phyloP scores from a whole-genome alignment of 2,888 invertebrate genomes.

The Desoria tigrina region DNA sequence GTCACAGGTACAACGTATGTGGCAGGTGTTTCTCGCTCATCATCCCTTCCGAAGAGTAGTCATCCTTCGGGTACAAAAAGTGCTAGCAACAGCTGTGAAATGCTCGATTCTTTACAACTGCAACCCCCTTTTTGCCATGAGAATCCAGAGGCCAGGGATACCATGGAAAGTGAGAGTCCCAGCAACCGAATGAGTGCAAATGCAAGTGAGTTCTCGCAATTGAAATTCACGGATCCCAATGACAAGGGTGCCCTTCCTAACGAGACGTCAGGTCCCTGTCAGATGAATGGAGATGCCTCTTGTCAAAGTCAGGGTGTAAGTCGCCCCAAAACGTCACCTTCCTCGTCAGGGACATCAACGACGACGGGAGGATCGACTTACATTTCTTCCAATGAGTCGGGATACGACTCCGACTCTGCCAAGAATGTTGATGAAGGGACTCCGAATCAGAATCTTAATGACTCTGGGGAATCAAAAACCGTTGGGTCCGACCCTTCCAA shows the following conservation, averaged over 20 bases:
- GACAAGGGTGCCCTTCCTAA: not conserved
- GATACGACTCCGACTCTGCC: slow-evolving; percentile 76
- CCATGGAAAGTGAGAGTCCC: slow-evolving; percentile 3
- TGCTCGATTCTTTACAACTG: slow-evolving; percentile 38
- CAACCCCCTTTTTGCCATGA: slow-evolving; percentile 8
- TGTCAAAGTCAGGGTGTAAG: slow-evolving; percentile 24
- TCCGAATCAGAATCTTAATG: slow-evolving; percentile 16
- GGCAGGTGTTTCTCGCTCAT: slow-evolving; percentile 21
- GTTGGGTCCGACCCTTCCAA: slow-evolving; percentile 12
- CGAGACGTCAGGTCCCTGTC: slow-evolving; percentile 9
- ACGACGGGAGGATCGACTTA: slow-evolving; percentile 62
- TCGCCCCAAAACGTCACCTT: slow-evolving; percentile 17
- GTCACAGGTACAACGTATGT: slow-evolving; percentile 13
- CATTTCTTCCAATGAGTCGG: slow-evolving; percentile 79
- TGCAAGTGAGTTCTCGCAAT: not conserved
- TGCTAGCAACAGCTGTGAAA: slow-evolving; percentile 51
- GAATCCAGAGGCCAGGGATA: not conserved
- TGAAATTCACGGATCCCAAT: not conserved
- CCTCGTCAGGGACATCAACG: not conserved
- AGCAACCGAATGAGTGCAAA: slow-evolving; percentile 1
- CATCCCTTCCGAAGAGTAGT: slow-evolving; percentile 15
- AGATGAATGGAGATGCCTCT: not conserved
- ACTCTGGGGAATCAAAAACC: slow-evolving; percentile 14
- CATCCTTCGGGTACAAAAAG: slow-evolving; percentile 25
- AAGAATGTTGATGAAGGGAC: slow-evolving; percentile 53